A percentile compares a stretch with the other conserved stretches of the same genome.
Conservation (phyloP, 2,113 vertebrate genomes). For the Lota lota region DNA sequence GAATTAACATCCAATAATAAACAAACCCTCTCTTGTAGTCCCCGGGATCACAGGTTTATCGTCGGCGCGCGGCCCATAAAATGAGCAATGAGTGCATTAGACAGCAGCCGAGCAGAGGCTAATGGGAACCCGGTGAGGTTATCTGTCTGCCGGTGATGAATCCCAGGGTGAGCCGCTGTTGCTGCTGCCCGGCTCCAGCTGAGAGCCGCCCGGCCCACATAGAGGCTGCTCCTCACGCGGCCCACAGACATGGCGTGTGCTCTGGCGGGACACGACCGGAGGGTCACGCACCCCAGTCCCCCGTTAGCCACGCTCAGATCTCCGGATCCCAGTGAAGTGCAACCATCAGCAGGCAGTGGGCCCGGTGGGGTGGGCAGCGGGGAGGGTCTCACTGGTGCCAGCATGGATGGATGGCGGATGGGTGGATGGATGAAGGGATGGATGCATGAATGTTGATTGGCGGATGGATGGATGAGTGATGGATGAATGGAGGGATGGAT, state of each 20-base stretch:
- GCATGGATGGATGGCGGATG: too few species aligned
- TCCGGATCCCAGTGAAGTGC: conserved; percentile 32
- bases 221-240: conserved; percentile 53
- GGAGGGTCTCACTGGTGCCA: too few species aligned
- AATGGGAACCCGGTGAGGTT: conserved; percentile 33
- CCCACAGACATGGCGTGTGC: conserved; percentile 58
- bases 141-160: conserved; percentile 54
- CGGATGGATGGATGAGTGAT: too few species aligned
- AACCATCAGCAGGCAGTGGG: conserved; percentile 31
- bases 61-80: conserved; percentile 11
- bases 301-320: neutral
- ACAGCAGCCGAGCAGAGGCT: conserved; percentile 27
- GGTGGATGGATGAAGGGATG: too few species aligned
- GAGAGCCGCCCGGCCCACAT: conserved; percentile 57
- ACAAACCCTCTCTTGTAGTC: conserved; percentile 7
- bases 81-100: conserved; percentile 19
- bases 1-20: conserved; percentile 25
- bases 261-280: conserved; percentile 32
- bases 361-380: too few species aligned
- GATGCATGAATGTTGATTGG: too few species aligned
- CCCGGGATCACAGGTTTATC: conserved; percentile 14
- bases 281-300: conserved; percentile 38
- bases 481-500: too few species aligned
- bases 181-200: conserved; percentile 46
- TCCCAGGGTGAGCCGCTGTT: conserved; percentile 45